Evolutionary conservation across 1,140 invertebrate genomes (phyloP).

Genomic region (Sarcophaga peregrina): DNA sequence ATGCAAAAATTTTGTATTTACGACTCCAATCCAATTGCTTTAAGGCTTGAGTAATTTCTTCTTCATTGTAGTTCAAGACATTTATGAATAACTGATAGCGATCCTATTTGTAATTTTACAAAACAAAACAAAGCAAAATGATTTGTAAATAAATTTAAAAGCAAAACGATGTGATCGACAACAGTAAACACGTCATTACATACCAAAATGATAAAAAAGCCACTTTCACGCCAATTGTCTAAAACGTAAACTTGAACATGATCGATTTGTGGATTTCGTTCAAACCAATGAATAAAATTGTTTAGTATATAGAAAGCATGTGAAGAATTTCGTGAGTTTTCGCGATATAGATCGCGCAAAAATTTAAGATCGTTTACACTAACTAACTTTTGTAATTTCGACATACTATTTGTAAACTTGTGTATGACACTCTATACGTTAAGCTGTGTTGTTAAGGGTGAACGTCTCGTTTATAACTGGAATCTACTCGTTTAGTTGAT

Average conservation of each 20-base stretch:
- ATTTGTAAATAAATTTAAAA: not conserved
- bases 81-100: slow-evolving; percentile 42
- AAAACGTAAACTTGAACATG: slow-evolving; percentile 38
- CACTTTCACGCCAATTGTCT: slow-evolving; percentile 20
- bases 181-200: not conserved
- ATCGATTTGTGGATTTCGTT: slow-evolving; percentile 26
- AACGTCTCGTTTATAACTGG: not conserved
- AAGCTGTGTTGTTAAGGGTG: not conserved
- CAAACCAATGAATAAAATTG: slow-evolving; percentile 42
- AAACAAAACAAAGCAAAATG: not conserved
- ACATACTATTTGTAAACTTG: not conserved
- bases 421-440: not conserved
- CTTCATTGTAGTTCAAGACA: not conserved
- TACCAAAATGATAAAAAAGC: slow-evolving; percentile 42
- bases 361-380: slow-evolving; percentile 30
- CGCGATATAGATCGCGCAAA: slow-evolving; percentile 36
- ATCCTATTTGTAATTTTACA: slow-evolving; percentile 18
- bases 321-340: not conserved
- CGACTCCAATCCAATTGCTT: slow-evolving; percentile 30
- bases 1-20: slow-evolving; percentile 32
- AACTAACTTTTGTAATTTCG: slow-evolving; percentile 17
- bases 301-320: slow-evolving; percentile 33
- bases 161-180: too few species aligned
- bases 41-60: slow-evolving; percentile 13
- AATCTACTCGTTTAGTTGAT: not conserved